phyloP scores from a whole-genome alignment of 1,140 invertebrate species.

The Papilio aristodemus region DNA sequence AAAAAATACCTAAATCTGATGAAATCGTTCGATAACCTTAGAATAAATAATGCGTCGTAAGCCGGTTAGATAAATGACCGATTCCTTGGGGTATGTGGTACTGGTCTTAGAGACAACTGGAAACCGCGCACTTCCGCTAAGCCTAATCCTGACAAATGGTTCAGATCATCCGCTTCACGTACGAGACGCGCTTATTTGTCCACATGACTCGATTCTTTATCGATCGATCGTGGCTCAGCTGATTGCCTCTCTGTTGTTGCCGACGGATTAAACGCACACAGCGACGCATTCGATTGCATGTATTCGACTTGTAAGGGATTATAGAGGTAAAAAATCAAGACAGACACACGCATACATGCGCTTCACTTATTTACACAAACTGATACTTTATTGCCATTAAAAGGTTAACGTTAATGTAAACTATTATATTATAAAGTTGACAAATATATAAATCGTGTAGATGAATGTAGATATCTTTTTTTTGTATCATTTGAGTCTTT shows the following conservation, averaged over 20 bases:
- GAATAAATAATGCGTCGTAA: conserved; percentile 1
- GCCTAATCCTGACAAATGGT: conserved; percentile 77
- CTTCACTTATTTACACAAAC: not conserved
- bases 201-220: conserved; percentile 71
- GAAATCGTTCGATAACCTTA: conserved; percentile 10
- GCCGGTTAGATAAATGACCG: conserved; percentile 22
- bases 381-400: conserved; percentile 4
- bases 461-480: conserved; percentile 6
- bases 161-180: conserved; percentile 61
- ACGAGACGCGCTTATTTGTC: conserved; percentile 60
- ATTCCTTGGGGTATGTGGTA: conserved; percentile 27
- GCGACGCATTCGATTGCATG: not conserved
- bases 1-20: conserved; percentile 10
- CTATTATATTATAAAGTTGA: conserved; percentile 3
- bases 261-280: conserved; percentile 62
- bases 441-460: conserved; percentile 13
- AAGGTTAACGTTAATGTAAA: conserved; percentile 10
- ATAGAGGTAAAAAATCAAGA: conserved; percentile 9
- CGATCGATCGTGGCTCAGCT: conserved; percentile 74
- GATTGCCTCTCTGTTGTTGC: conserved; percentile 74
- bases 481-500: not conserved
- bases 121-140: conserved; percentile 39
- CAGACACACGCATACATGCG: not conserved
- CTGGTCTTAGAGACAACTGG: conserved; percentile 7
- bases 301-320: conserved; percentile 11